Percentiles rank a stretch among this genome's conserved stretches.
phyloP scores from a whole-genome alignment of 2,888 invertebrate genomes.

The Thelaira solivaga region DNA sequence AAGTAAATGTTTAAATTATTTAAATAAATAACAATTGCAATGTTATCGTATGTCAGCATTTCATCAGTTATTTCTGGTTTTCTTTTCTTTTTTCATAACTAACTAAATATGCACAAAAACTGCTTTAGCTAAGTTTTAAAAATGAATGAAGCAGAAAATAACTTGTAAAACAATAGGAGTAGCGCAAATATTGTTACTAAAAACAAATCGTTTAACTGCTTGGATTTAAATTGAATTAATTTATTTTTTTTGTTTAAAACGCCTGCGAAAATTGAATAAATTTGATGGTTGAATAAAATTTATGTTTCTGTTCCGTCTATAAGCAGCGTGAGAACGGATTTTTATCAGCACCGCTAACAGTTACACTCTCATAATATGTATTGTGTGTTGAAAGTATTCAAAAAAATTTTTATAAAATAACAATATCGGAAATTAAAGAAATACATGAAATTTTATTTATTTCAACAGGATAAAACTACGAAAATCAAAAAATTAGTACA shows the following conservation, averaged over 20 bases:
- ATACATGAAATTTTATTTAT: no score
- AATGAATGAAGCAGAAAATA: slow-evolving; percentile 37
- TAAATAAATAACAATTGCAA: background rate
- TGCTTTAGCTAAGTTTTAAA: background rate
- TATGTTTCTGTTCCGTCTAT: background rate
- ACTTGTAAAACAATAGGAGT: slow-evolving; percentile 3
- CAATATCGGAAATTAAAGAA: no score
- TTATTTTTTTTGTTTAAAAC: background rate
- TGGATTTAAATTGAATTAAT: slow-evolving; percentile 14
- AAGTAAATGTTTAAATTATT: background rate
- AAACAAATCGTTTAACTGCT: slow-evolving; percentile 47
- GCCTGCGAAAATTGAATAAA: slow-evolving; percentile 32
- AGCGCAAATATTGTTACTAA: no score
- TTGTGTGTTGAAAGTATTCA: no score
- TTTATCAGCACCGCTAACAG: slow-evolving; percentile 43
- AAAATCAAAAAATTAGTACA: no score
- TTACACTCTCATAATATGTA: no score
- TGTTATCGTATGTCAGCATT: background rate
- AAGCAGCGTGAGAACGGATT: slow-evolving; percentile 50
- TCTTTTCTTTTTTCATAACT: background rate
- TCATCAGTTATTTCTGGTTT: background rate
- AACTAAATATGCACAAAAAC: background rate
- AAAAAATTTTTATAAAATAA: no score
- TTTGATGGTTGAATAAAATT: slow-evolving; percentile 14
- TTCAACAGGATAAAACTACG: no score